Evolutionary conservation across 2,113 vertebrate species (phyloP), one percentile per base, ranked within the genome.

Genomic region (Leucoraja erinaceus): DNA sequence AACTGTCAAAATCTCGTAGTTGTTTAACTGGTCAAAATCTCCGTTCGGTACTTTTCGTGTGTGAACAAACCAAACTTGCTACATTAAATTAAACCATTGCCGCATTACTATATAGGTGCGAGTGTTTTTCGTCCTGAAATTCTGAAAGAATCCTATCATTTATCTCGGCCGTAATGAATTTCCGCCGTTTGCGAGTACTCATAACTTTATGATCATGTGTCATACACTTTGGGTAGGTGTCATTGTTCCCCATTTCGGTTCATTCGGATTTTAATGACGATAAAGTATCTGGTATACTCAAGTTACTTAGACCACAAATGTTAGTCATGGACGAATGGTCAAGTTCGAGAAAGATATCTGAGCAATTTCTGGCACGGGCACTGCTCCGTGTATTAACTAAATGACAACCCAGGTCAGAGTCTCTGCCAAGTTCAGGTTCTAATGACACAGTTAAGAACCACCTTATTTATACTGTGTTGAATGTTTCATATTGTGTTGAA

Each of bases 231-330:
- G 33, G 61, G 68, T 22, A 38, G 18, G 38, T 91, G 90, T 72
- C 33, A 91, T 74, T 91, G 90, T 91, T 91, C 66, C 68, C 68
- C 11, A 72, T 91, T 91, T 72, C 81, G 54, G 81, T 59, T 59
- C 68, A 74, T 91, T 72, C 38, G 16, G 66, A 91, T 54, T 54
- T 72, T 91, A 91, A 54, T 74, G 38, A 54, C 68, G 68, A 91
- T 54, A 74, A 74, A 28, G 66, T 47, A 72, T 74, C 22, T 91
- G 90, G 72, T 91, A 25, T 47, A 91, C 25, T 70, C 68, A 72
- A 38, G 72, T 47, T 72, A 47, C 68, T 91, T 25, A 9, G 16
- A 90, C 86, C 63, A 90, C 63, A 68, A 84, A 70, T 11, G 31
- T 90, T 90, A 72, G 20, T 91, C 68, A 70, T 28, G 20, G n/a